These are phyloP conservation scores for Sceliomorpha sp. DNA, from an alignment of 2,888 invertebrate genomes.

Conservation along the genomic window DNA sequence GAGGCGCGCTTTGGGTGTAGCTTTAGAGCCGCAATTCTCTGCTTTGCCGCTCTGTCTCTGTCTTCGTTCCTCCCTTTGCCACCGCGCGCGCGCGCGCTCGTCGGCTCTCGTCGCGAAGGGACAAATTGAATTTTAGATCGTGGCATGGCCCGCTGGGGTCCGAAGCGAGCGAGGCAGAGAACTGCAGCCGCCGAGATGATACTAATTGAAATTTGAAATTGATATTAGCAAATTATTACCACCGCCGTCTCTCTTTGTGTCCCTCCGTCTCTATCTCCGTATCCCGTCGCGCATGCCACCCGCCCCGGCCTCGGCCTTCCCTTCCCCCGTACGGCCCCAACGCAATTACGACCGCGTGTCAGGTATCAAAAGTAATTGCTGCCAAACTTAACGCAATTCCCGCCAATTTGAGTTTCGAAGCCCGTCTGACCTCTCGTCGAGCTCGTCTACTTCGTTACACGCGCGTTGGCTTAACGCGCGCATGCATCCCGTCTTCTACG, in stretches of 20 bases:
- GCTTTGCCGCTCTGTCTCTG: constrained; percentile 21
- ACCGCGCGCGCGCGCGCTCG: constrained; percentile 32
- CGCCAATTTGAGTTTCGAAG: constrained; percentile 40
- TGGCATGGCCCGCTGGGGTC: constrained; percentile 75
- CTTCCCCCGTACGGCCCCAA: too few relatives aligned
- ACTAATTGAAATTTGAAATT: constrained; percentile 81
- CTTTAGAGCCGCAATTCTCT: constrained; percentile 26
- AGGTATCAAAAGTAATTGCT: constrained; percentile 80
- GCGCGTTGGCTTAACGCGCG: constrained; percentile 25
- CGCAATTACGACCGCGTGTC: constrained; percentile 77
- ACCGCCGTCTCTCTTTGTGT: constrained; percentile 60
- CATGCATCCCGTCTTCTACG: too few relatives aligned
- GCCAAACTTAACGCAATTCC: constrained; percentile 77
- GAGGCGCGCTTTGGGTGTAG: constrained; percentile 24
- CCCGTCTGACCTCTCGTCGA: constrained; percentile 51
- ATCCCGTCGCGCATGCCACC: too few relatives aligned
- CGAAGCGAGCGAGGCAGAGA: constrained; percentile 60
- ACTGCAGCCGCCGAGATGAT: constrained; percentile 71
- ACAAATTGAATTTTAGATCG: constrained; percentile 81
- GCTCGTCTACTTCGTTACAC: constrained; percentile 54
- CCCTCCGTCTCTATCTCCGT: constrained; percentile 41
- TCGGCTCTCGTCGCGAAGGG: constrained; percentile 68
- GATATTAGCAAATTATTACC: constrained; percentile 81
- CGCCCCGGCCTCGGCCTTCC: too few relatives aligned
- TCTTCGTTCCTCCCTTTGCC: constrained; percentile 34